Evolutionary conservation across 2,888 invertebrate genomes (phyloP), one percentile per base, ranked within the genome.

Genomic region (Rotaria macrura): DNA sequence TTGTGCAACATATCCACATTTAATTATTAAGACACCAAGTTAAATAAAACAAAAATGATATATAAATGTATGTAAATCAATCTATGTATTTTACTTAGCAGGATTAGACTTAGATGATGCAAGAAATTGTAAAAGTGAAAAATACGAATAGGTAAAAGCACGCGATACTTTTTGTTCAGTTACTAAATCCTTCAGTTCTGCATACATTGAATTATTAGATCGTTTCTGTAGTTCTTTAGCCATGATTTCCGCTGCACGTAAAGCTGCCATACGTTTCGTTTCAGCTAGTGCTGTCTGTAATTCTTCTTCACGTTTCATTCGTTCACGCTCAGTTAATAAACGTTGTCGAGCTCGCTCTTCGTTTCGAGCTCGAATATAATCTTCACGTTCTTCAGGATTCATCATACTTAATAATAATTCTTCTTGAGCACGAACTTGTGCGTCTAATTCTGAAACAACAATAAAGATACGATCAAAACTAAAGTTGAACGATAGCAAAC

Each of bases 1-100:
- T 38, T 84, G 84, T 52, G 84, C 84, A n/a, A n/a, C 43, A n/a
- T 79, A 23, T 79, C 79, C 79, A 79, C 79, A 40, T 43, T n/a
- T 79, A 43, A 23, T 79, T 43, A 38, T 79, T 43, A 79, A 79
- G 43, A 25, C 79, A 25, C 43, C 20, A 25, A 23, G 79, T 29
- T 65, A 65, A 65, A 65, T 38, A 65, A 34, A 65, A 34, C 2
- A 1, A 54, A 54, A 52, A 49, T 17, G 12, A 49, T 49, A 17
- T 49, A 49, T 49, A 49, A 17, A 17, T 49, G 17, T 12, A 49
- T 49, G 17, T 49, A 49, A 17, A 49, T 49, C 14, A 17, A 49
- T 49, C 14, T 49, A 49, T 49, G 17, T 49, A 49, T 49, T 49
- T 49, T 17, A 49, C 14, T 49, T 12, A 49, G 49, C 17, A 12